Percentiles rank a stretch among this genome's conserved stretches.
Evolutionary conservation across 92 coral and sea anemone genomes (phyloP).

Genomic region (Muricea muricata): DNA sequence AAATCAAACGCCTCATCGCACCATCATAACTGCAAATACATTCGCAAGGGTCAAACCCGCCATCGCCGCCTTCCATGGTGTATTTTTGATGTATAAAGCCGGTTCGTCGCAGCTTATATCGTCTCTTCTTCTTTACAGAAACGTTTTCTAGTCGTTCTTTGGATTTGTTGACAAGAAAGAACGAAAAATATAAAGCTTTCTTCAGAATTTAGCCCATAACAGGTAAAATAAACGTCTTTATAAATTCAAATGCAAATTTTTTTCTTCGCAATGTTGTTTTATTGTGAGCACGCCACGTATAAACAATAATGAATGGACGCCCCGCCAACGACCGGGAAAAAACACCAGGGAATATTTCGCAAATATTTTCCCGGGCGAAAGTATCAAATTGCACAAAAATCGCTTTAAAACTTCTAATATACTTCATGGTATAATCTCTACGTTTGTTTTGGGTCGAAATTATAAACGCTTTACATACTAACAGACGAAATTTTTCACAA

Average conservation of each 20-base stretch:
- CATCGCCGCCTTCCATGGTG: slow-evolving; percentile 86
- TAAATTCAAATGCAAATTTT: slow-evolving; percentile 9
- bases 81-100: background rate
- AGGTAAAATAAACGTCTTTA: slow-evolving; percentile 36
- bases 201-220: slow-evolving; percentile 29
- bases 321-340: too few relatives aligned
- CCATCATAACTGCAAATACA: slow-evolving; percentile 97
- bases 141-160: background rate
- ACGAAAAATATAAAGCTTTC: slow-evolving; percentile 6
- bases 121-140: background rate
- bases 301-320: too few relatives aligned
- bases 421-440: too few relatives aligned
- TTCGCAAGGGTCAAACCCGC: slow-evolving; percentile 97
- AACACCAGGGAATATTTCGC: too few relatives aligned
- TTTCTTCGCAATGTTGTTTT: background rate
- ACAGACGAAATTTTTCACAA: too few relatives aligned
- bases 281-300: slow-evolving; percentile 34
- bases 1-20: slow-evolving; percentile 96
- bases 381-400: too few relatives aligned
- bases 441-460: too few relatives aligned
- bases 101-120: background rate
- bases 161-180: background rate
- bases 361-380: too few relatives aligned
- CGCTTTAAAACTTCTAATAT: too few relatives aligned
- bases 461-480: too few relatives aligned